Conservation (phyloP, 2,113 vertebrate genomes). For the Phainopepla nitens region DNA sequence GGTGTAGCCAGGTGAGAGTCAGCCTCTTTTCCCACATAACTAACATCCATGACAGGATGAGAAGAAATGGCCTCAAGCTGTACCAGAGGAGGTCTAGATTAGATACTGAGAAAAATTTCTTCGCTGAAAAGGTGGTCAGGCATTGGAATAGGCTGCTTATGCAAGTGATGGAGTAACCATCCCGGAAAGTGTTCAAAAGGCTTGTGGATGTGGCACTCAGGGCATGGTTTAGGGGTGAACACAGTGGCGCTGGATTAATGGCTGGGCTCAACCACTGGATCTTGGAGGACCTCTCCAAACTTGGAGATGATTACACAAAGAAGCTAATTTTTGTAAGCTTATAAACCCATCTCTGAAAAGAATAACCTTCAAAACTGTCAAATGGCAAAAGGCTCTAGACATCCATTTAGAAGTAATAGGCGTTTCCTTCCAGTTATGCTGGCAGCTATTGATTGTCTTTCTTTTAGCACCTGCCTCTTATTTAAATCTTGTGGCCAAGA, state of each 20-base stretch:
- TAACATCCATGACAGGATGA: not conserved
- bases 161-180: not conserved
- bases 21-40: rapidly evolving
- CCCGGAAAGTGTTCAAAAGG: not conserved
- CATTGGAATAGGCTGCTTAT: not conserved
- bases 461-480: not conserved
- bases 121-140: not conserved
- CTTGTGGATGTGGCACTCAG: not conserved
- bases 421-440: not conserved
- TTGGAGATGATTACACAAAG: not conserved
- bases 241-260: rapidly evolving
- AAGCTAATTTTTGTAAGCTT: not conserved
- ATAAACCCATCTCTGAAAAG: not conserved
- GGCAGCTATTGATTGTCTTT: not conserved
- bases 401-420: not conserved
- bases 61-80: not conserved
- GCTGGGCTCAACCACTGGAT: too few species aligned
- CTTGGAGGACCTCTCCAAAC: not conserved
- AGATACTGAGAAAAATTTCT: not conserved
- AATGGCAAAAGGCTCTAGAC: not conserved
- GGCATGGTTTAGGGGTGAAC: too few species aligned
- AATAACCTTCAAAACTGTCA: not conserved
- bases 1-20: rapidly evolving
- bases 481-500: not conserved
- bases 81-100: too few species aligned